Evolutionary conservation across 2,113 vertebrate species (phyloP).

Genomic region (Zosterops japonicus): DNA sequence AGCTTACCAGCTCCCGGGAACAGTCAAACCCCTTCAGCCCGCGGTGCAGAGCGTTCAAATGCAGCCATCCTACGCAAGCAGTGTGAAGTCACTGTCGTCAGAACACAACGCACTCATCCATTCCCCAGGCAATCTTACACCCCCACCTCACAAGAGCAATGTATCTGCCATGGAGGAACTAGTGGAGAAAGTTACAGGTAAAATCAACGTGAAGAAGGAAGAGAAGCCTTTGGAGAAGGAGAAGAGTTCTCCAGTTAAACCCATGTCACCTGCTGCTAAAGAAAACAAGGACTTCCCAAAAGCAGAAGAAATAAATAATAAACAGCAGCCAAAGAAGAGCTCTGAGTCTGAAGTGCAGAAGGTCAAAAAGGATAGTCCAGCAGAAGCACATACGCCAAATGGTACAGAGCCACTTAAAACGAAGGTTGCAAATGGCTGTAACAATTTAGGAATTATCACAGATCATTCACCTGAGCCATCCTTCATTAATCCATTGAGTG

Average conservation of each 20-base stretch:
- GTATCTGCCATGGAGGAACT: conserved; percentile 97
- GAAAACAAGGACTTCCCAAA: conserved; percentile 84
- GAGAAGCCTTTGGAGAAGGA: conserved; percentile 82
- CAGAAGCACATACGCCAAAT: conserved; percentile 82
- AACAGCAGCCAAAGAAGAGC: conserved; percentile 76
- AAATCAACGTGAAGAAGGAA: conserved; percentile 85
- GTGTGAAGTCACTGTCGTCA: conserved; percentile 81
- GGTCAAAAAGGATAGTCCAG: conserved; percentile 82
- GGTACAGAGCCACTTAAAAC: conserved; percentile 84
- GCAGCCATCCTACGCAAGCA: conserved; percentile 85
- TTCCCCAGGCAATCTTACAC: conserved; percentile 86
- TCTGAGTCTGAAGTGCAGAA: conserved; percentile 81
- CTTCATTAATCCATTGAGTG: conserved; percentile 93
- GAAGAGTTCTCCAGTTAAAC: conserved; percentile 77
- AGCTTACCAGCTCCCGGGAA: conserved; percentile 94
- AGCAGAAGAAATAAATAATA: conserved; percentile 75
- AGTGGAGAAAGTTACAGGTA: conserved; percentile 96
- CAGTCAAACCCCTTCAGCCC: conserved; percentile 83
- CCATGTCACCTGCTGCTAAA: conserved; percentile 79
- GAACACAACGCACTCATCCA: conserved; percentile 84
- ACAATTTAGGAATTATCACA: conserved; percentile 91
- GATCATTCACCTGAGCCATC: conserved; percentile 93
- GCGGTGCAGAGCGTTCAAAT: conserved; percentile 87
- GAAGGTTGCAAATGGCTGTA: conserved; percentile 88
- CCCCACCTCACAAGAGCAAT: conserved; percentile 91